Evolutionary conservation across 2,113 vertebrate species (phyloP).

Genomic region (Petrocephalus microphthalmus): DNA sequence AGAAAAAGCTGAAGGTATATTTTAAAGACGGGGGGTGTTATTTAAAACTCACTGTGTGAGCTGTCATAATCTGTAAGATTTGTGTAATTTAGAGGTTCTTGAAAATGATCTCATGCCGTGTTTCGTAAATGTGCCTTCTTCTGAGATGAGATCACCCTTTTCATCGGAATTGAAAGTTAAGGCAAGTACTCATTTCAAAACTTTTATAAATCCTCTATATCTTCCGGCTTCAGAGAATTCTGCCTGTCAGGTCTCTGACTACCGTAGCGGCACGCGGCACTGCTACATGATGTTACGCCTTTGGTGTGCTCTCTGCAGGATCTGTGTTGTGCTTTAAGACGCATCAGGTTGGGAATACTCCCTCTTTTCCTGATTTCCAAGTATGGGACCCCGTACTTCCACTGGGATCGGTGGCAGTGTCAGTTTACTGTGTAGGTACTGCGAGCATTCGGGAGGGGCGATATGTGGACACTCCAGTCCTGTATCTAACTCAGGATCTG

Average conservation of each 20-base stretch:
- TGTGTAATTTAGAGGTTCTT: slow-evolving; percentile 40
- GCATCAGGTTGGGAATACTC: neutral
- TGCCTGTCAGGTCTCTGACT: neutral
- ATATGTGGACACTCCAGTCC: neutral
- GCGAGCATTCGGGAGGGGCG: neutral
- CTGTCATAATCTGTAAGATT: slow-evolving; percentile 39
- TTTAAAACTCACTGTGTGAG: slow-evolving; percentile 22
- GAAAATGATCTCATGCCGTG: slow-evolving; percentile 52
- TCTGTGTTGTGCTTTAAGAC: neutral
- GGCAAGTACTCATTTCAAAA: neutral
- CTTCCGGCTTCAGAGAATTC: neutral
- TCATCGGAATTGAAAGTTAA: slow-evolving; percentile 43
- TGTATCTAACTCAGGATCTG: neutral
- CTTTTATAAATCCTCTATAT: slow-evolving; percentile 27
- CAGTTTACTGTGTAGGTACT: neutral
- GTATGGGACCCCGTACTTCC: neutral
- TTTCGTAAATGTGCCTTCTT: slow-evolving; percentile 47
- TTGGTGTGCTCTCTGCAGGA: neutral
- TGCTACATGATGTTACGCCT: neutral
- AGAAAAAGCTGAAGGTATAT: neutral
- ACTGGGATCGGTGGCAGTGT: neutral
- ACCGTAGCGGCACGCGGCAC: neutral
- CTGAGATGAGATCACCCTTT: slow-evolving; percentile 56
- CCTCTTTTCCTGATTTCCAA: neutral
- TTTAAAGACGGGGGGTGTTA: neutral